Percentiles rank a stretch among this genome's conserved stretches.
Conservation (phyloP, 2,113 vertebrate species). For the Anser brachyrhynchus region DNA sequence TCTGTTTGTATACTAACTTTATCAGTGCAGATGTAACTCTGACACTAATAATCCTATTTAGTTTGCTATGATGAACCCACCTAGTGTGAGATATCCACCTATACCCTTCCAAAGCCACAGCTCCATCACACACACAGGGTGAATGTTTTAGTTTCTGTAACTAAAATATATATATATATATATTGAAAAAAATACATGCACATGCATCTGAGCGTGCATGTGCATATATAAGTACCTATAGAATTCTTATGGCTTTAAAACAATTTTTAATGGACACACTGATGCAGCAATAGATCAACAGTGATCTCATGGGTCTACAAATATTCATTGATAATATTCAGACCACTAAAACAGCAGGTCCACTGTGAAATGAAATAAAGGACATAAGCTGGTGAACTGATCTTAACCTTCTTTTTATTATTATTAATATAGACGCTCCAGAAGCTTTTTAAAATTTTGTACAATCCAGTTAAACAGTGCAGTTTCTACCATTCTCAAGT, state of each 20-base stretch:
- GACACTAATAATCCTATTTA: not conserved
- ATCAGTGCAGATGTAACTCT: not conserved
- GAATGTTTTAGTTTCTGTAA: not conserved
- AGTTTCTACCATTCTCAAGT: not conserved
- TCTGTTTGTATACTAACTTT: not conserved
- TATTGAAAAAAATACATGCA: not conserved
- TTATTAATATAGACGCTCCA: not conserved
- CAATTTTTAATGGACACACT: not conserved
- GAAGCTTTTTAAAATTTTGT: not conserved
- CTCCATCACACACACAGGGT: not conserved
- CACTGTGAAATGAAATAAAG: not conserved
- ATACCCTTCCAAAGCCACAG: rapidly evolving
- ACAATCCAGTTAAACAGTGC: not conserved
- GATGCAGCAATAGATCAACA: not conserved
- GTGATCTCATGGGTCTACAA: not conserved
- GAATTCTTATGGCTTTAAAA: not conserved
- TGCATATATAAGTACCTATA: not conserved
- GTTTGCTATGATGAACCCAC: not conserved
- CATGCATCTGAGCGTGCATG: not conserved
- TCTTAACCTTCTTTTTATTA: not conserved
- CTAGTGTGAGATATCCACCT: not conserved
- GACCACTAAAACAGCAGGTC: not conserved
- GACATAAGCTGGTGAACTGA: not conserved
- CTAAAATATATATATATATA: not conserved
- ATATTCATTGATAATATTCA: not conserved